Evolutionary conservation across 2,113 vertebrate species (phyloP), one percentile per base, ranked within the genome.

Genomic region (Sturnus vulgaris): DNA sequence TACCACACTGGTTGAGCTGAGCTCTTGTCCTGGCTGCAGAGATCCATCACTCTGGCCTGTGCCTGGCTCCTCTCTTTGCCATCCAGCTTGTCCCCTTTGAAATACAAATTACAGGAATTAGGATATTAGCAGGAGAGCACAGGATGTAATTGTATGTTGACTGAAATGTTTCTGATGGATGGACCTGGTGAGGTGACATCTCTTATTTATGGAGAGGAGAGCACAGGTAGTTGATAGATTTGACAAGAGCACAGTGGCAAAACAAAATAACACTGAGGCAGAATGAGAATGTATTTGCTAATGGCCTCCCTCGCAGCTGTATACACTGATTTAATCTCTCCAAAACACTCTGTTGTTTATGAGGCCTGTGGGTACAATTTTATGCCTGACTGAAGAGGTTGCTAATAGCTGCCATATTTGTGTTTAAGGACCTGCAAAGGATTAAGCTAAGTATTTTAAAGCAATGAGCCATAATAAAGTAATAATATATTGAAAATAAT

Each of bases 401-500:
- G 96, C 98, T 98, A 98, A 98, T 98, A 98, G 98, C 98, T 98
- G 96, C 98, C 98, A 98, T 98, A 98, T 98, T 98, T 98, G 98
- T 98, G 98, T 98, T 98, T 98, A 98, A 98, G 98, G 97, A 98
- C 98, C 98, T 98, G 95, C 97, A 95, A 97, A 98, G 96, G 97
- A 98, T 97, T 98, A 97, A 96, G 95, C 65, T 94, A 98, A 98
- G 97, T 97, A 97, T 98, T 98, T 98, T 98, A 98, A 98, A 97
- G 97, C 98, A 98, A 98, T 98, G 98, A 98, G 97, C 97, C 98
- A 97, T 98, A 97, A 98, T 97, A 98, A 97, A 98, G 97, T 98
- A 97, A 98, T 98, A 98, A 98, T 98, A 97, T 97, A 98, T 97
- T 97, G 96, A 97, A 97, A 98, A 98, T 98, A 98, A 97, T 98